These are phyloP conservation scores for Euplagia quadripunctaria DNA, from an alignment of 2,888 invertebrate genomes.

Conservation along the genomic window DNA sequence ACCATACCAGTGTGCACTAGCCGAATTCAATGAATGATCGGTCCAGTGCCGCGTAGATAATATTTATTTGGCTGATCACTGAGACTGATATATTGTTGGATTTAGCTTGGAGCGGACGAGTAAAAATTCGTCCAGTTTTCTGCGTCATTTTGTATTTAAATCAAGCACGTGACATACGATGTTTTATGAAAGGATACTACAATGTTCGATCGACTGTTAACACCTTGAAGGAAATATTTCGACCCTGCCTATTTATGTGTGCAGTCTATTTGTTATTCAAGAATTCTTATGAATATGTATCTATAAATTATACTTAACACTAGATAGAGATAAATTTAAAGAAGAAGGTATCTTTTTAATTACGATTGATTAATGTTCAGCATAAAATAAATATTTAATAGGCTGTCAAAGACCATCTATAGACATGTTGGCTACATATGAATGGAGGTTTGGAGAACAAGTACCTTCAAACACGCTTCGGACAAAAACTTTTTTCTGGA, in stretches of 20 bases:
- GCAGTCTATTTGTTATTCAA: not conserved
- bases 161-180: no score
- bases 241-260: not conserved
- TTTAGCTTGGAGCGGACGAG: not conserved
- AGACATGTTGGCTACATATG: not conserved
- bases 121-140: not conserved
- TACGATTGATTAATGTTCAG: slow-evolving; percentile 1
- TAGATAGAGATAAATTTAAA: slow-evolving; percentile 3
- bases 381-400: slow-evolving; percentile 3
- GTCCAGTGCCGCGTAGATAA: not conserved
- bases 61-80: not conserved
- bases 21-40: no score
- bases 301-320: not conserved
- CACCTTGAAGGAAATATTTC: not conserved
- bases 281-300: not conserved
- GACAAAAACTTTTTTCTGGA: not conserved
- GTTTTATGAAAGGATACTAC: not conserved
- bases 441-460: not conserved
- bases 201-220: not conserved
- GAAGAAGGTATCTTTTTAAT: not conserved
- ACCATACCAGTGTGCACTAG: no score
- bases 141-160: no score
- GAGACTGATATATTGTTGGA: not conserved
- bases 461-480: not conserved
- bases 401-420: not conserved